phyloP scores from a whole-genome alignment of 1,140 invertebrate species.

The Aleiodes sp. region DNA sequence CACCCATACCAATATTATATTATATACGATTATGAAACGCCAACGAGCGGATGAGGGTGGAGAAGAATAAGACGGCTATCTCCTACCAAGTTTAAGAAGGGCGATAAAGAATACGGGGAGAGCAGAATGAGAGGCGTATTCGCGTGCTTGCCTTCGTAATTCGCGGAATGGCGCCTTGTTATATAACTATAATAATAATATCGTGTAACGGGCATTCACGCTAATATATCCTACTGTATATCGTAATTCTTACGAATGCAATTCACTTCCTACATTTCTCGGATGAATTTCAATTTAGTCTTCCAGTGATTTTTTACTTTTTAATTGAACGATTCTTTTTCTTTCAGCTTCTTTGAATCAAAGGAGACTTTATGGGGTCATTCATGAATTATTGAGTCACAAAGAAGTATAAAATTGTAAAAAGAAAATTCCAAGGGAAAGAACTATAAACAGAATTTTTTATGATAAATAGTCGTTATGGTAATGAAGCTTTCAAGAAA shows the following conservation, averaged over 20 bases:
- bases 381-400: too few relatives aligned
- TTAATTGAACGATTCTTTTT: too few relatives aligned
- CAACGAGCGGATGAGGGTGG: slow-evolving; percentile 15
- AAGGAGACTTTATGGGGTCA: too few relatives aligned
- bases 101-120: slow-evolving; percentile 25
- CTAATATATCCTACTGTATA: slow-evolving; percentile 11
- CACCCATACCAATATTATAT: slow-evolving; percentile 12
- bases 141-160: slow-evolving; percentile 16
- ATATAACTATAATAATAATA: slow-evolving; percentile 13
- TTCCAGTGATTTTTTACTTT: too few relatives aligned
- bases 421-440: neutral
- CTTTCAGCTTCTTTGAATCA: too few relatives aligned
- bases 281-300: too few relatives aligned
- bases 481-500: neutral
- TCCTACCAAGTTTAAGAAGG: slow-evolving; percentile 2
- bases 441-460: neutral
- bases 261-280: too few relatives aligned
- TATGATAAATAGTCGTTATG: neutral
- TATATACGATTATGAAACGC: slow-evolving; percentile 30
- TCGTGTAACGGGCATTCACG: slow-evolving; percentile 11
- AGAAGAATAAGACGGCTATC: neutral
- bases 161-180: slow-evolving; percentile 27
- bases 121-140: slow-evolving; percentile 11
- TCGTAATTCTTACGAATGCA: too few relatives aligned
- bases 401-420: neutral